Evolutionary conservation across 2,113 vertebrate species (phyloP), one percentile per base, ranked within the genome.

Genomic region (Gobiocypris rarus): DNA sequence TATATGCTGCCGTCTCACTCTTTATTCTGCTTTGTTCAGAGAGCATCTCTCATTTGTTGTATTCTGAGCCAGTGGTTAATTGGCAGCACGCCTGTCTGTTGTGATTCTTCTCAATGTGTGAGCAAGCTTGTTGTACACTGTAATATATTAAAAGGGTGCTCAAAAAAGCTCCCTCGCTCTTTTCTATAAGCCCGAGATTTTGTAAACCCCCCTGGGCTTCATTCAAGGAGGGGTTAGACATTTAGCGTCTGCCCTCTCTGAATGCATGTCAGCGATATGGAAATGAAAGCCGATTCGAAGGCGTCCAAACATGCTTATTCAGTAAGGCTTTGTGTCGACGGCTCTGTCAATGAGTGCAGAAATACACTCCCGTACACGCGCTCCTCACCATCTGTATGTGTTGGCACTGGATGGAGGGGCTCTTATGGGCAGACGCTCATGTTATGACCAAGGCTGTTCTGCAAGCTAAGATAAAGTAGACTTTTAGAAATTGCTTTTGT

Each of bases 251-350:
- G 52, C 52, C n/a, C 69, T 43, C 79, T 80, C 81, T 31, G 26
- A 89, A 91, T 89, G 91, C 71, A 80, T 88, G 84, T 77, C 59
- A 38, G 83, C 4, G 74, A 91, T 92, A 92, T 86, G 89, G 88
- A 89, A 85, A 89, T 91, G 19, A 74, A 79, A 85, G 45, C 67
- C 28, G 10, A 89, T 85, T 85, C 86, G 65, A 77, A 84, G 84
- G 67, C 85, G 34, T 87, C 86, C 85, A 75, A 87, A 88, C 70
- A 80, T 45, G 79, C 83, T 73, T 81, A 59, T 84, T 83, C 31
- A 85, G 58, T 31, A 28, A 15, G 9, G 74, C 73, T 73, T 75
- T 83, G 28, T 87, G 43, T 73, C 15, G 67, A 77, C 2, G 43
- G 67, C 70, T 73, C 34, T 45, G 65, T 58, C 41, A 38, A 45